Base-by-base conservation (phyloP, 2,888 invertebrate genomes). In the Phyllotreta striolata region DNA sequence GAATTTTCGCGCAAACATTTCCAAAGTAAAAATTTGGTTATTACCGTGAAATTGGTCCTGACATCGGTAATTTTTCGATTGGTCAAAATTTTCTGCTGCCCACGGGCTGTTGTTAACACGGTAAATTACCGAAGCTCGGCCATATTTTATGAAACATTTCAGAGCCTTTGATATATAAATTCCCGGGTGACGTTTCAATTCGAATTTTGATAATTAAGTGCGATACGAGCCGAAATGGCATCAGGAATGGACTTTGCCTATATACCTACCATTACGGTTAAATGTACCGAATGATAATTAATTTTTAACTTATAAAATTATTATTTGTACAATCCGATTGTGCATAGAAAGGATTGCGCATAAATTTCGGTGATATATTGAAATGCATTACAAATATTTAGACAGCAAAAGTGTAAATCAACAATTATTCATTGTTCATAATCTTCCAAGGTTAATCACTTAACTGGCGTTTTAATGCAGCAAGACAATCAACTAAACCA, bases 171-270 rank as follows among this genome's bases (percentile, higher is more conserved):
- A 66, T 62, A 59, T 59, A 66, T 66, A 61, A 61, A 52, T 59
- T 39, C 47, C 51, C 62, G 24, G 47, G 56, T 67, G 67, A 60
- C 67, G 56, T 59, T 64, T 62, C 64, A 67, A 64, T 67, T 55
- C 60, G 56, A 64, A 67, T 63, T 59, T 41, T 62, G 64, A 64
- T 67, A 64, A 64, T 60, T 64, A 67, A 41, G 52, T 51, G 12
- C 49, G 66, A 64, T 66, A 66, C 44, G 52, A 47, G 37, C 8
- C 7, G 34, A 46, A 55, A 61, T 14, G 2, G 34, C 9, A 39
- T 55, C 52, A 38, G 10, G 13, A 12, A 12, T 13, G 52, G 9
- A 41, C 24, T 24, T 3, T 24, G 1, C 24, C 24, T 4, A n/a
- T 24, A 1, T 24, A 24, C 24, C 24, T 24, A 24, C 24, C 24